Base-by-base conservation (phyloP, 2,888 invertebrate species). In the Abscondita cerata region DNA sequence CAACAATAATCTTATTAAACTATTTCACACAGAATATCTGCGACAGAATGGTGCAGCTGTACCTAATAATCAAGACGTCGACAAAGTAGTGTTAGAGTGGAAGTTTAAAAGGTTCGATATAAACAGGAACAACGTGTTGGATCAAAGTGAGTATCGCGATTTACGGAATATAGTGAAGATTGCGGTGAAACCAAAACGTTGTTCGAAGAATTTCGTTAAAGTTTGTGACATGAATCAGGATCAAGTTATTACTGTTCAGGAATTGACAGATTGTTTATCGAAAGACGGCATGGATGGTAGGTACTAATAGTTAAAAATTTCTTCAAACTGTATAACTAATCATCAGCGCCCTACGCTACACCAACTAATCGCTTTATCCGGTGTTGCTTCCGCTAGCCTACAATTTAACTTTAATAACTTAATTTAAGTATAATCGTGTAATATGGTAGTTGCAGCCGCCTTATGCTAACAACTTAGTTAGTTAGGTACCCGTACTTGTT, bases 231-330 rank as follows among this genome's bases (percentile, higher is more conserved):
- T 87, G 54, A 89, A 96, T 80, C 85, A 86, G 53, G 92, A 97
- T 80, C 87, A 89, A 47, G 86, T 86, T 73, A 89, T 97, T 66
- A 88, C 91, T 31, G 85, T 87, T 64, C 83, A 84, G 57, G 97
- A 97, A 81, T 97, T 96, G 96, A 86, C 87, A 46, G 86, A 89
- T 62, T 97, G 97, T 80, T 85, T 97, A 38, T 89, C 91, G 60
- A 86, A 86, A 55, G 91, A 93, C 63, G 89, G 90, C 77, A 88
- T 89, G 81, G 91, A 90, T 84, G 89, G 93, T 93, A 88, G 90
- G 92, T 78, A 73, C 87, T 82, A 66, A 67, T 70, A 62, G 59
- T 73, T 11, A 15, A n/a, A n/a, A 25, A 25, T 25, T 25, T 25
- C 25, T 25, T 25, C 6, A 4, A 2, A 25, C 40, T 15, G 60